Evolutionary conservation across 2,888 invertebrate species (phyloP).

Genomic region (Lysandra coridon): DNA sequence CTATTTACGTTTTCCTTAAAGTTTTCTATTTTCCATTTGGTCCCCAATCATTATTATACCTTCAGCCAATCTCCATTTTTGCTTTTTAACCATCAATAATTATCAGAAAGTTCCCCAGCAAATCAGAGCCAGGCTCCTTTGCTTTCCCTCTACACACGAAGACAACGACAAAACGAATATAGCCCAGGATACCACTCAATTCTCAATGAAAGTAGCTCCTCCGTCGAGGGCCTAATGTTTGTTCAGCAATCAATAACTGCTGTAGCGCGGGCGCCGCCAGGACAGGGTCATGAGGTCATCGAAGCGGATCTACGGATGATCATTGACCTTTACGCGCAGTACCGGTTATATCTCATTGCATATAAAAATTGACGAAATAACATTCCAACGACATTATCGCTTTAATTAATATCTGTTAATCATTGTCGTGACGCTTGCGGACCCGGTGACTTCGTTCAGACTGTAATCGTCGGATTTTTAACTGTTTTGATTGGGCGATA

Average conservation of each 20-base stretch:
- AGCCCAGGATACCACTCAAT: background rate
- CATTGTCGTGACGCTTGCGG: background rate
- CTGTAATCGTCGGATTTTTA: too few species aligned
- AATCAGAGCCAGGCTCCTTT: too few species aligned
- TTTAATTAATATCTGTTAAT: background rate
- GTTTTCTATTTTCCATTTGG: too few species aligned
- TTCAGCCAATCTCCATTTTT: too few species aligned
- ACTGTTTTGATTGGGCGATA: background rate
- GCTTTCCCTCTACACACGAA: too few species aligned
- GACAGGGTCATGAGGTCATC: conserved; percentile 77
- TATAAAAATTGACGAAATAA: conserved; percentile 45
- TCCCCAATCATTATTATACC: too few species aligned
- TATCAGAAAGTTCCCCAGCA: too few species aligned
- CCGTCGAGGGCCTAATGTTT: background rate
- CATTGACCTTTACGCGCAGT: conserved; percentile 78
- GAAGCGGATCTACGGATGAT: conserved; percentile 80
- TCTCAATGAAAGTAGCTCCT: background rate
- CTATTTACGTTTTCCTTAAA: too few species aligned
- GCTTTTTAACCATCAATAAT: too few species aligned
- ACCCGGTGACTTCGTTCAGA: background rate
- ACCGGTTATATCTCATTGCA: conserved; percentile 72
- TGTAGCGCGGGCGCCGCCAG: conserved; percentile 55
- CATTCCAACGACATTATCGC: conserved; percentile 29
- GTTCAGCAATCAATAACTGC: conserved; percentile 60
- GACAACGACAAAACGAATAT: background rate